Conservation (phyloP, 2,888 invertebrate species). For the Drosophila pegasa region DNA sequence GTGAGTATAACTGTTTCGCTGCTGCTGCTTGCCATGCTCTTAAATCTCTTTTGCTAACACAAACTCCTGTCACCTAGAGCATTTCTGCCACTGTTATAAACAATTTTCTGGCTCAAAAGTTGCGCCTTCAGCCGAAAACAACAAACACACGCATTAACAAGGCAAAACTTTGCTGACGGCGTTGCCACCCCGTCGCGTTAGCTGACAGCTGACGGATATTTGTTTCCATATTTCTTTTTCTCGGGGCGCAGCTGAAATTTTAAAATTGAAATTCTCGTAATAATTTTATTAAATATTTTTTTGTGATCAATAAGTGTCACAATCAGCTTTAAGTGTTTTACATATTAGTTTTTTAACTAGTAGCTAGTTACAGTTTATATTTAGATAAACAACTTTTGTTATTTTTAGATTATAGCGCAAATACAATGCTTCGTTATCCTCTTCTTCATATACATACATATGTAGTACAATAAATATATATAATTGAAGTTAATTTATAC, state of each 20-base stretch:
- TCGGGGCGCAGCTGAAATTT: conserved; percentile 29
- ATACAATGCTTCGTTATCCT: conserved; percentile 33
- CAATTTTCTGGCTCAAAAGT: conserved; percentile 45
- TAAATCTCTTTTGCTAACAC: background rate
- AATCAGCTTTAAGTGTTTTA: conserved; percentile 24
- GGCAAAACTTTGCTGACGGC: conserved; percentile 13
- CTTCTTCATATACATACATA: conserved; percentile 28
- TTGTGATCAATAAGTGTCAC: conserved; percentile 38
- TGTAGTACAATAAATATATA: conserved; percentile 48
- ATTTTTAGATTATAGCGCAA: conserved; percentile 45
- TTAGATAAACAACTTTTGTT: conserved; percentile 43
- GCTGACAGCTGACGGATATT: conserved; percentile 31
- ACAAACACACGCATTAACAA: conserved; percentile 14
- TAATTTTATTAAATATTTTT: conserved; percentile 32
- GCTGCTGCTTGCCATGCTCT: conserved; percentile 41
- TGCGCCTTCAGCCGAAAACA: conserved; percentile 40
- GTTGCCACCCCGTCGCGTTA: conserved; percentile 35
- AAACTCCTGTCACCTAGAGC: background rate
- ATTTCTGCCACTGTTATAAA: conserved; percentile 19
- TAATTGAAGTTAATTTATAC: conserved; percentile 45
- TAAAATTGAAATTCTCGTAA: background rate
- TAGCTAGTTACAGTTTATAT: conserved; percentile 46
- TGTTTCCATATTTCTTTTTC: background rate
- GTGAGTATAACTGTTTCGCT: conserved; percentile 61
- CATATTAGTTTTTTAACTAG: conserved; percentile 41